A percentile compares a stretch with the other conserved stretches of the same genome.
Evolutionary conservation across 2,888 invertebrate genomes (phyloP).

Genomic region (Augochlorella aurata): DNA sequence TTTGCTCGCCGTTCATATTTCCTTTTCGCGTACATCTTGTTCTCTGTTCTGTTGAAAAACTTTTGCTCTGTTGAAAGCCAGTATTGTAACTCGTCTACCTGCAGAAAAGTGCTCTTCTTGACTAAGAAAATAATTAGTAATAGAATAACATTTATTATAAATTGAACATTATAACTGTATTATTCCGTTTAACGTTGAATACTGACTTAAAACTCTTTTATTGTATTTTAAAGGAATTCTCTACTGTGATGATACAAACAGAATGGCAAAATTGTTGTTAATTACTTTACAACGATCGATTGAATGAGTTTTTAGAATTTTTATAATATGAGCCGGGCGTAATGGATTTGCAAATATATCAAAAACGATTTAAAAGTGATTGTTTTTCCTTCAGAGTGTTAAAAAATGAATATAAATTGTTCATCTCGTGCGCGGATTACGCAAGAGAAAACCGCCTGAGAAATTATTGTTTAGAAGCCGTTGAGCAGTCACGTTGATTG

Average conservation of each 20-base stretch:
- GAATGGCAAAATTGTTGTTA: not conserved
- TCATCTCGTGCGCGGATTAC: too few species aligned
- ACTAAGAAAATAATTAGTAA: constrained; percentile 37
- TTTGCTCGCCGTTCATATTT: constrained; percentile 16
- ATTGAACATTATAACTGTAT: constrained; percentile 9
- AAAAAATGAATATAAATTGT: too few species aligned
- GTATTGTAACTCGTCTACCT: constrained; percentile 26
- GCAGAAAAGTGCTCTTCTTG: constrained; percentile 14
- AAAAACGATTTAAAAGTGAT: not conserved
- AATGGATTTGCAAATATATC: not conserved
- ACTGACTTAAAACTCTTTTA: not conserved
- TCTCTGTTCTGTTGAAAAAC: constrained; percentile 5
- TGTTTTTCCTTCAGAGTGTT: not conserved
- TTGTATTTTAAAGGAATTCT: not conserved
- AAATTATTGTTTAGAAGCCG: too few species aligned
- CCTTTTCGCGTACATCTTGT: constrained; percentile 9
- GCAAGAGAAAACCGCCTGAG: not conserved
- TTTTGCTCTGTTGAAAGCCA: constrained; percentile 4
- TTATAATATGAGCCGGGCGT: not conserved
- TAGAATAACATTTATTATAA: constrained; percentile 40
- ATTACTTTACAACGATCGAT: not conserved
- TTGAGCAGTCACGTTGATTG: not conserved
- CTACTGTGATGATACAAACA: not conserved
- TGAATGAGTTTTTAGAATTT: not conserved
- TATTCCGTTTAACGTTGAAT: not conserved